Conservation (phyloP, 2,888 invertebrate species). For the Pocota personata region DNA sequence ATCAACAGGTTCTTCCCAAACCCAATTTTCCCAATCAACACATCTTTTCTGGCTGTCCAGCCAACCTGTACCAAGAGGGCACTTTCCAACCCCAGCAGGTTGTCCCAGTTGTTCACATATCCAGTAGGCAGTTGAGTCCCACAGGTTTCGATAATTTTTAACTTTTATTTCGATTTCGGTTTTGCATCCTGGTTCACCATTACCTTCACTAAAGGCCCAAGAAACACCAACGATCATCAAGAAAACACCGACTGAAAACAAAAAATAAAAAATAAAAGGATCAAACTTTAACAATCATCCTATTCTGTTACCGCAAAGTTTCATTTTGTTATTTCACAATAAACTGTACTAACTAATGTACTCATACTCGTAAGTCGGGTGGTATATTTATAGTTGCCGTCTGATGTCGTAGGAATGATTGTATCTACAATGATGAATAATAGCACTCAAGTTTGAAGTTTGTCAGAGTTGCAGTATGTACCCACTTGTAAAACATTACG, state of each 20-base stretch:
- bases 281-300: not conserved
- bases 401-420: no score
- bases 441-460: no score
- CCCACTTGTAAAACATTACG: no score
- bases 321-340: conserved; percentile 12
- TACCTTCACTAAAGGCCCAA: conserved; percentile 54
- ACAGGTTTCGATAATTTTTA: conserved; percentile 76
- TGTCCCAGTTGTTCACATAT: not conserved
- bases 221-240: conserved; percentile 25
- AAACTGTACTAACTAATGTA: no score
- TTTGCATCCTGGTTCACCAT: conserved; percentile 78
- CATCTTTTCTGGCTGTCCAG: conserved; percentile 74
- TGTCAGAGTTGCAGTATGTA: no score
- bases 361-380: no score
- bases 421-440: no score
- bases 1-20: conserved; percentile 76
- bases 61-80: not conserved
- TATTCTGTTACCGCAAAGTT: conserved; percentile 13
- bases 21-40: conserved; percentile 77
- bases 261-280: not conserved
- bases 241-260: not conserved
- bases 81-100: not conserved
- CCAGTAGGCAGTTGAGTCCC: conserved; percentile 74
- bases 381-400: no score
- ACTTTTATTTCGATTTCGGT: conserved; percentile 76